These are phyloP conservation scores for Platanista minor DNA, from an alignment of 2,113 vertebrate species.

Conservation along the genomic window DNA sequence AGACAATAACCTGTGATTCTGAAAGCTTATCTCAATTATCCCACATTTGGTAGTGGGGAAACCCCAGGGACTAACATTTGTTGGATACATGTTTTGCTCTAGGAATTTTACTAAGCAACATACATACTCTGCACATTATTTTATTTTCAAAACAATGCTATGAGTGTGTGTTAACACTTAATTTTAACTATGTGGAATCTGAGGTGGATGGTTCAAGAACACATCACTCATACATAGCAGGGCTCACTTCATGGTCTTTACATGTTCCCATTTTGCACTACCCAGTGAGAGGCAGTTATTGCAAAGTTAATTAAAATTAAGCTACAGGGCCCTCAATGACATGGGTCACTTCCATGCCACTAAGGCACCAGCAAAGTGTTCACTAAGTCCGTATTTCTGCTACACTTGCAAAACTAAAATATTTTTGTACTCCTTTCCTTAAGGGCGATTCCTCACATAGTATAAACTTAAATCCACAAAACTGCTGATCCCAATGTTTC, in stretches of 20 bases:
- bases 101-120: neutral
- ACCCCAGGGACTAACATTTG: neutral
- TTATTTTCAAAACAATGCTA: neutral
- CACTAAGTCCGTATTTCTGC: neutral
- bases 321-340: neutral
- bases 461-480: neutral
- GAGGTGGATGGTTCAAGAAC: neutral
- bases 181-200: neutral
- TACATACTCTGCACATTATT: neutral
- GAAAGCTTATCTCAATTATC: neutral
- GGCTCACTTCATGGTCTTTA: neutral
- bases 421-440: neutral
- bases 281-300: neutral
- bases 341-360: neutral
- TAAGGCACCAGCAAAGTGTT: neutral
- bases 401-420: neutral
- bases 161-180: neutral
- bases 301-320: neutral
- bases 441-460: neutral
- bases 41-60: neutral
- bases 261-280: neutral
- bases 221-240: neutral
- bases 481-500: neutral
- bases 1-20: neutral
- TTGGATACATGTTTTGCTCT: neutral